These are phyloP conservation scores for Phaetusa simplex DNA, from an alignment of 2,113 vertebrate species.

Conservation along the genomic window DNA sequence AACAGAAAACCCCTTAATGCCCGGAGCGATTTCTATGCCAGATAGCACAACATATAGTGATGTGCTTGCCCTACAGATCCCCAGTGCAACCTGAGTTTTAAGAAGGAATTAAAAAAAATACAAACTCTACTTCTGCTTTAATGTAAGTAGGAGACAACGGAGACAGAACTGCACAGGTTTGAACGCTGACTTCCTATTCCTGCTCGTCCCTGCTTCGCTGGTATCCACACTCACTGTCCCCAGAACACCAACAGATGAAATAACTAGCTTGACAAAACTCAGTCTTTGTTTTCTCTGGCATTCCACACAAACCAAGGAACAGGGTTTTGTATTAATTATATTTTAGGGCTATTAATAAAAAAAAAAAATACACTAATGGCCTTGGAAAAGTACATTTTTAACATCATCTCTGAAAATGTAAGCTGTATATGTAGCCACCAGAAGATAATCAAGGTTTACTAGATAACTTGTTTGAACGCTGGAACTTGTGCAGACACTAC, in stretches of 20 bases:
- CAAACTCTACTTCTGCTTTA: neutral
- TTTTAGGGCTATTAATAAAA: neutral
- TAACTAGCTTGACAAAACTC: neutral
- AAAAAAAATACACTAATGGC: neutral
- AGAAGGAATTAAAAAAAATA: neutral
- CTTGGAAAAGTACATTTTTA: slow-evolving; percentile 12
- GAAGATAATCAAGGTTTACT: neutral
- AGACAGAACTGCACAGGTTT: neutral
- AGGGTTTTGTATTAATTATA: neutral
- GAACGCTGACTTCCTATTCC: neutral
- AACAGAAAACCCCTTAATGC: neutral
- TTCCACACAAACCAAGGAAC: neutral
- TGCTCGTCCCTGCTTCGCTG: neutral
- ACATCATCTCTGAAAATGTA: neutral
- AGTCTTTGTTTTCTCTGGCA: neutral
- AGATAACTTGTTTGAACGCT: neutral
- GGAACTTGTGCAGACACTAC: neutral
- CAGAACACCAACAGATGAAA: neutral
- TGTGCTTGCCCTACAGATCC: neutral
- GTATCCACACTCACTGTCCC: neutral
- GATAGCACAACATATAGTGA: neutral
- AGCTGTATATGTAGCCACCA: neutral
- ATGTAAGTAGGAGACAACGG: neutral
- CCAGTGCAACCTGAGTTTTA: neutral
- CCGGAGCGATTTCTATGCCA: neutral